Base-by-base conservation (phyloP, 1,140 invertebrate genomes). In the Euwallacea fornicatus region DNA sequence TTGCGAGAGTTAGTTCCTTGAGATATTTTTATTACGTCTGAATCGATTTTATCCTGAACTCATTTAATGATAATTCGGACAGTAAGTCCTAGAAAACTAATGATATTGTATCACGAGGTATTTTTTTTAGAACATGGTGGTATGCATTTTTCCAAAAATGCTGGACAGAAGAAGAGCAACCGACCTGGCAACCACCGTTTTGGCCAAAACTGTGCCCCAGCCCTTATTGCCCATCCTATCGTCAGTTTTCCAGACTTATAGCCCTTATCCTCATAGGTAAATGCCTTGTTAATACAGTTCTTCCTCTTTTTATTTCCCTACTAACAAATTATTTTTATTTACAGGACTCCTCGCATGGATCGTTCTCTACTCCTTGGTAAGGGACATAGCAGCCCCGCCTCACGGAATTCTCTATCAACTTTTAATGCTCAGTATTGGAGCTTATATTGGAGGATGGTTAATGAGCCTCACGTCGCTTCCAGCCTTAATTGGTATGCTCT, bases 401-500 rank as follows among this genome's bases (percentile, higher is more conserved):
- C 91, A 92, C 8, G 93, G 93, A 3, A 89, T 91, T 73, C 82
- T 95, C 3, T 96, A 94, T 77, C 88, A 88, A 69, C 82, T 97
- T 4, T 91, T 92, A 4, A 82, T 90, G 0, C 83, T 94, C 0
- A 86, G 87, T 16, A 87, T 96, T 42, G 88, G 88, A 6, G 90
- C 92, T 0, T 87, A 94, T 81, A 89, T 95, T 73, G 93, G 90
- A 7, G 94, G 94, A 54, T 92, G 90, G 86, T 75, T 93, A 7
- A 81, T 92, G 74, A 88, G 88, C 21, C 81, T 93, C 42, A 87
- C 91, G 11, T 90, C 89, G 2, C 82, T 97, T 71, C 95, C 95
- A 7, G 88, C 93, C 0, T 84, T 98, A 0, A 90, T 95, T 75
- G 94, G 94, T 10, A 95, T 95, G 92, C 85, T 96, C 7, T 77